Conservation (phyloP, 2,113 vertebrate genomes). For the Ameiurus melas region DNA sequence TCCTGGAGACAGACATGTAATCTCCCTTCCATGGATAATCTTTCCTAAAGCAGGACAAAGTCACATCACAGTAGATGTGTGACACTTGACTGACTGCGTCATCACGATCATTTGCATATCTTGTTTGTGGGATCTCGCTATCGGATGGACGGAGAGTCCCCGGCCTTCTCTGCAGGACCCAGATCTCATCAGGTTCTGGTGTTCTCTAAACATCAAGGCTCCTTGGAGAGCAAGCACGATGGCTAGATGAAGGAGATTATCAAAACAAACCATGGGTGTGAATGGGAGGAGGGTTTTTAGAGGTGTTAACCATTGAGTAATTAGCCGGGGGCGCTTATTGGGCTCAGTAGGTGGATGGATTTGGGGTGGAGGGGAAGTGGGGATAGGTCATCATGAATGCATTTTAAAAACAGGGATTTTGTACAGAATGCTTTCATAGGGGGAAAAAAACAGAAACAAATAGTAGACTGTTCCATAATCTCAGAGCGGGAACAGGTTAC, state of each 20-base stretch:
- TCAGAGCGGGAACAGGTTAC: not conserved
- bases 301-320: slow-evolving; percentile 1
- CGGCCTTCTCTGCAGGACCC: slow-evolving; percentile 29
- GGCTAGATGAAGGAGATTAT: slow-evolving; percentile 43
- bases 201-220: slow-evolving; percentile 52
- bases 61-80: slow-evolving; percentile 23
- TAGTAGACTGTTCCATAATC: not conserved
- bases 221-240: slow-evolving; percentile 33
- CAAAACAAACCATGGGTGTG: slow-evolving; percentile 52
- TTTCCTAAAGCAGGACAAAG: not conserved
- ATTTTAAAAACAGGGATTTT: not conserved
- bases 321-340: slow-evolving; percentile 31
- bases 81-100: slow-evolving; percentile 14
- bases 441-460: not conserved
- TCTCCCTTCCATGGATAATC: not conserved
- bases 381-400: not conserved
- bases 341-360: slow-evolving; percentile 6
- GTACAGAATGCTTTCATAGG: not conserved
- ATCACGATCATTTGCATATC: slow-evolving; percentile 31
- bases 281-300: slow-evolving; percentile 9
- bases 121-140: slow-evolving; percentile 48
- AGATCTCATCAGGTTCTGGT: slow-evolving; percentile 41
- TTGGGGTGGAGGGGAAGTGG: no score
- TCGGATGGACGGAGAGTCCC: slow-evolving; percentile 32
- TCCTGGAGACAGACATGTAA: not conserved